These are phyloP conservation scores for Zaprionus africanus DNA, from an alignment of 1,140 invertebrate species.

Conservation along the genomic window DNA sequence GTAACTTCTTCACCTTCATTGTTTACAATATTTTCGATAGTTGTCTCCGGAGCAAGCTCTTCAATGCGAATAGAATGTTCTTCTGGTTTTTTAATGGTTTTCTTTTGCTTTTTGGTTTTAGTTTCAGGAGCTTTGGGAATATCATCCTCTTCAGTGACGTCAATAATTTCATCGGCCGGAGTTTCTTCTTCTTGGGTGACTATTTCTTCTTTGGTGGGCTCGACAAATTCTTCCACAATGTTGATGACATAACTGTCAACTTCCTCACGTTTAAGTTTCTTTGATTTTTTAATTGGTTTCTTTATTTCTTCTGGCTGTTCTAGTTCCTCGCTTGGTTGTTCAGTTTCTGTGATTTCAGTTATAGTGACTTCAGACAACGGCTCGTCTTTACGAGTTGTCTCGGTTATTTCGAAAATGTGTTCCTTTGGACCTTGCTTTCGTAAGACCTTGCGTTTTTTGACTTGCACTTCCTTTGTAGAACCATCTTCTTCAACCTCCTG, in stretches of 20 bases:
- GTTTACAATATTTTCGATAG: conserved; percentile 73
- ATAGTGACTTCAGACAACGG: conserved; percentile 62
- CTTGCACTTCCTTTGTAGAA: conserved; percentile 42
- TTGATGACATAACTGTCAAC: conserved; percentile 65
- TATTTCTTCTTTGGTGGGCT: conserved; percentile 45
- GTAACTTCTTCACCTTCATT: conserved; percentile 82
- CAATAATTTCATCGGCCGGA: conserved; percentile 4
- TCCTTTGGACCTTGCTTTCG: conserved; percentile 57
- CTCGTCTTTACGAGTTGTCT: conserved; percentile 45
- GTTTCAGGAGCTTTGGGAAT: conserved; percentile 72
- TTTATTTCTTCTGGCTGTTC: conserved; percentile 23
- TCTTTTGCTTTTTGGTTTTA: conserved; percentile 71
- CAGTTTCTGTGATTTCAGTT: conserved; percentile 41
- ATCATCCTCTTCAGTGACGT: conserved; percentile 58
- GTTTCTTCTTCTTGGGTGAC: conserved; percentile 48
- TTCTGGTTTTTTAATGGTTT: conserved; percentile 55
- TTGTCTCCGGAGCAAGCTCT: conserved; percentile 78
- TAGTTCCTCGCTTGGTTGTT: conserved; percentile 4
- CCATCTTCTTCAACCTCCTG: conserved; percentile 41
- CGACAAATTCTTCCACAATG: conserved; percentile 63
- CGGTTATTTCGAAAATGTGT: conserved; percentile 63
- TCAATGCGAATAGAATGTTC: conserved; percentile 71
- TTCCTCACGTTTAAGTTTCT: conserved; percentile 62
- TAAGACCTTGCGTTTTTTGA: conserved; percentile 61
- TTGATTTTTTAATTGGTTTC: conserved; percentile 48